Conservation (phyloP, 1,140 invertebrate species). For the Macrobrachium rosenbergii region DNA sequence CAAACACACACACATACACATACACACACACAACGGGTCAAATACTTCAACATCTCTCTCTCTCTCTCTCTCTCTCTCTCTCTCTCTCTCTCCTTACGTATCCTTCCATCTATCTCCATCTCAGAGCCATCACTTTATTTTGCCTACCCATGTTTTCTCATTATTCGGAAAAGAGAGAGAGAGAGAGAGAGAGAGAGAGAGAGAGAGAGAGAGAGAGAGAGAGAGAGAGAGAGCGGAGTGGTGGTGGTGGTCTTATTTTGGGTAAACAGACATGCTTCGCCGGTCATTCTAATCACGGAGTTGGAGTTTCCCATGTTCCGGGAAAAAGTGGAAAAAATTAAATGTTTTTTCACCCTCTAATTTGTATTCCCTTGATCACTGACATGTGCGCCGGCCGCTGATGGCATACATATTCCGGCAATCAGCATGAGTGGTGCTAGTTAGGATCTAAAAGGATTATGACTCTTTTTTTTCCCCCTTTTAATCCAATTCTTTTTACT, state of each 20-base stretch:
- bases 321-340: slow-evolving; percentile 34
- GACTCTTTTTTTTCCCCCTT: slow-evolving; percentile 28
- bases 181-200: too few species aligned
- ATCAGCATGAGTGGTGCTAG: slow-evolving; percentile 45
- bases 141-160: too few species aligned
- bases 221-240: too few species aligned
- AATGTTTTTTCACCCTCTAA: slow-evolving; percentile 40
- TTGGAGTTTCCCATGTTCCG: slow-evolving; percentile 21
- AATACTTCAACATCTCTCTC: neutral
- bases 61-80: too few species aligned
- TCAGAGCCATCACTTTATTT: neutral
- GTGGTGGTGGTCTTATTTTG: slow-evolving; percentile 32
- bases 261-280: slow-evolving; percentile 56
- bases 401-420: slow-evolving; percentile 60
- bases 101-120: neutral
- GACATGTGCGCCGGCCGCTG: slow-evolving; percentile 40
- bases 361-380: slow-evolving; percentile 55
- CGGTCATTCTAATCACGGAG: slow-evolving; percentile 58
- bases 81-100: neutral
- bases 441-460: slow-evolving; percentile 47
- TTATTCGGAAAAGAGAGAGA: too few species aligned
- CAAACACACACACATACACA: too few species aligned
- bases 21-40: too few species aligned
- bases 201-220: too few species aligned
- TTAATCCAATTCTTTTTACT: slow-evolving; percentile 57